Percentiles rank a stretch among this genome's conserved stretches.
Conservation (phyloP, 2,113 vertebrate genomes). For the Sceloporus tristichus region DNA sequence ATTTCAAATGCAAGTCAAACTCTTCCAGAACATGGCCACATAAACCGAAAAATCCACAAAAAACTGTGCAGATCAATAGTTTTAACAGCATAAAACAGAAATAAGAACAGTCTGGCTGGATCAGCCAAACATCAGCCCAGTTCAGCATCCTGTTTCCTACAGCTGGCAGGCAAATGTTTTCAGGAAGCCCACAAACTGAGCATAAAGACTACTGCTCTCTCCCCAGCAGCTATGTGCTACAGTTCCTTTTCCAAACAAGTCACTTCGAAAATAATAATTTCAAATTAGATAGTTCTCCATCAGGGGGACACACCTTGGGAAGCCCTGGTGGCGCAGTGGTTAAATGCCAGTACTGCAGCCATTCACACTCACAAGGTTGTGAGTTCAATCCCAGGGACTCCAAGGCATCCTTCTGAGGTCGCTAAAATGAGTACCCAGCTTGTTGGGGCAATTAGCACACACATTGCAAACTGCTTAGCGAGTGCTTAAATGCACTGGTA, state of each 20-base stretch:
- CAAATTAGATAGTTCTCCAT: neutral
- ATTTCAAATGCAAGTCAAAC: neutral
- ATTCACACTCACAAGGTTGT: too few relatives aligned
- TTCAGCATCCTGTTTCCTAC: neutral
- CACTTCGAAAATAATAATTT: neutral
- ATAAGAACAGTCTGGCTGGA: neutral
- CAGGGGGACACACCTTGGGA: neutral
- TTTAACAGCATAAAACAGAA: neutral
- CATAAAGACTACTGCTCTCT: neutral
- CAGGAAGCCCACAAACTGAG: neutral
- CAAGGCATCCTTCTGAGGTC: too few relatives aligned
- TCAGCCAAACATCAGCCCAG: neutral
- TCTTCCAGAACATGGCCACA: too few relatives aligned
- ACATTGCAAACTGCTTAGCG: too few relatives aligned
- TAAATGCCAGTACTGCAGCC: too few relatives aligned
- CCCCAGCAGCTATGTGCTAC: neutral
- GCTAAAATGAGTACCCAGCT: too few relatives aligned
- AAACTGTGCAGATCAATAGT: fast-evolving
- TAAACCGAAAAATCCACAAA: too few relatives aligned
- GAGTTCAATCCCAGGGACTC: too few relatives aligned
- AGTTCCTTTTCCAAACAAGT: neutral
- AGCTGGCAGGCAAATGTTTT: neutral
- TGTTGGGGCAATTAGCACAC: too few relatives aligned
- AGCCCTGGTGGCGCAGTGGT: too few relatives aligned
- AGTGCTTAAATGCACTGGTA: too few relatives aligned